phyloP scores from a whole-genome alignment of 1,140 invertebrate species.

The Drosophila gunungcola region DNA sequence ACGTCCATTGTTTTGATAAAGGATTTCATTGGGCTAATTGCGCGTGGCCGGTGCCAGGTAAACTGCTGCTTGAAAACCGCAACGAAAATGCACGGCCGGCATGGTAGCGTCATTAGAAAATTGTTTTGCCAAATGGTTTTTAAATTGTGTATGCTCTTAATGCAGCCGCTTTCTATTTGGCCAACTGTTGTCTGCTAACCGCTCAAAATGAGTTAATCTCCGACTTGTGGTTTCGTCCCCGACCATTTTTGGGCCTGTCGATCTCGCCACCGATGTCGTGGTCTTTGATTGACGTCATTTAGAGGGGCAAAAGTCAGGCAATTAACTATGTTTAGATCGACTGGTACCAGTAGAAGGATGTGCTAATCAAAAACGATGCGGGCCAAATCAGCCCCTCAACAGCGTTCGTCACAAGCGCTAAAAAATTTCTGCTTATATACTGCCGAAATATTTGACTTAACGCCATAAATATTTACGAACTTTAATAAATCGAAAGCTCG shows the following conservation, averaged over 20 bases:
- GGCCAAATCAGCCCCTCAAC: constrained; percentile 28
- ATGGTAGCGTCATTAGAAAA: constrained; percentile 81
- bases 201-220: constrained; percentile 67
- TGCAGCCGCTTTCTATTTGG: constrained; percentile 69
- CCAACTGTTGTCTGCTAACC: constrained; percentile 68
- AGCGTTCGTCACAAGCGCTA: constrained; percentile 47
- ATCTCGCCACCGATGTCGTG: constrained; percentile 67
- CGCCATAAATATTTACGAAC: constrained; percentile 22
- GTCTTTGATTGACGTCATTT: constrained; percentile 72
- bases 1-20: constrained; percentile 56
- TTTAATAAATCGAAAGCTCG: constrained; percentile 24
- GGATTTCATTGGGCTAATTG: constrained; percentile 60
- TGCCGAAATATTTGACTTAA: constrained; percentile 9
- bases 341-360: constrained; percentile 80
- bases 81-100: constrained; percentile 71
- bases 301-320: constrained; percentile 48
- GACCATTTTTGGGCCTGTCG: constrained; percentile 49
- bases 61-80: constrained; percentile 70
- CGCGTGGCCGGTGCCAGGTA: constrained; percentile 38
- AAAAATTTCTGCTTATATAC: constrained; percentile 54
- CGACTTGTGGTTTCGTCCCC: constrained; percentile 53
- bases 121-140: constrained; percentile 83
- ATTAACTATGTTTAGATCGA: constrained; percentile 66
- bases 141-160: constrained; percentile 76
- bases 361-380: constrained; percentile 60